phyloP scores from a whole-genome alignment of 2,113 vertebrate genomes.

The Trochalopteron elliotii region DNA sequence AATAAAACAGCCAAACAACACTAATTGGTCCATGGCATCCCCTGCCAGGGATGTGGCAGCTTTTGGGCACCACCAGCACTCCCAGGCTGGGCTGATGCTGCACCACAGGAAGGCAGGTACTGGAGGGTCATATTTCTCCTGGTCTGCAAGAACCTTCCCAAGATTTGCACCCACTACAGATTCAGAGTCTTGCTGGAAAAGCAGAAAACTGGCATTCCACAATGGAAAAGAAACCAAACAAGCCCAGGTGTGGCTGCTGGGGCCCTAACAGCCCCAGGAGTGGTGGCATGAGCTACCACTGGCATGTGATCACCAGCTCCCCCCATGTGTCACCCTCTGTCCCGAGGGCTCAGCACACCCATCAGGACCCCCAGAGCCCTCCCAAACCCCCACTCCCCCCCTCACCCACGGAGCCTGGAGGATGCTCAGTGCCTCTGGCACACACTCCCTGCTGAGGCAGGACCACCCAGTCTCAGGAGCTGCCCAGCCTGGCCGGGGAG shows the following conservation, averaged over 20 bases:
- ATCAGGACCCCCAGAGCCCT: fast-evolving
- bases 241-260: background rate
- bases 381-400: background rate
- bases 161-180: background rate
- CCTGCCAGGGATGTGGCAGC: background rate
- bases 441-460: background rate
- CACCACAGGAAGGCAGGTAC: fast-evolving
- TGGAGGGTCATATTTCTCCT: fast-evolving
- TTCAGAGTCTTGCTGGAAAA: background rate
- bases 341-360: background rate
- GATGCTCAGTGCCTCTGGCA: background rate
- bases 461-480: background rate
- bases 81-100: background rate
- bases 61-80: background rate
- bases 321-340: background rate
- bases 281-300: fast-evolving
- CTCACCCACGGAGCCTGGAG: fast-evolving
- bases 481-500: background rate
- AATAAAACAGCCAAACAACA: background rate
- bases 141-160: background rate
- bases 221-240: background rate
- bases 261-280: background rate
- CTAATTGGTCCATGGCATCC: background rate
- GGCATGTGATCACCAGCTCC: background rate
- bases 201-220: background rate